phyloP scores from a whole-genome alignment of 2,888 invertebrate genomes.

The Drosophila infuscata region DNA sequence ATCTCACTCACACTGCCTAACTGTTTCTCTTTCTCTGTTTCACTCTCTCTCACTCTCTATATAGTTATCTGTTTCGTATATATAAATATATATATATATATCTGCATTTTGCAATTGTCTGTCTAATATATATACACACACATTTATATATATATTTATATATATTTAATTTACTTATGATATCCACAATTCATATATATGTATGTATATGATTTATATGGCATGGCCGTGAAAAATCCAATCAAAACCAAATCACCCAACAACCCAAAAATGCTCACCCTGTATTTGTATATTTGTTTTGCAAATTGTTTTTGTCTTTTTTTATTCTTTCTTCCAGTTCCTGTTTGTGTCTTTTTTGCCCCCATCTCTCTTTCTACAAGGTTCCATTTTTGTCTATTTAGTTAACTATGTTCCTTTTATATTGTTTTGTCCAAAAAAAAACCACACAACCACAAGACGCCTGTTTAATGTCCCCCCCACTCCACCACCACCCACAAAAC shows the following conservation, averaged over 20 bases:
- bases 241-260: slow-evolving; percentile 54
- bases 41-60: slow-evolving; percentile 39
- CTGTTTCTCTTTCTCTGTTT: slow-evolving; percentile 25
- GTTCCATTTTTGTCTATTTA: slow-evolving; percentile 45
- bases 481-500: background rate
- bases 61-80: slow-evolving; percentile 59
- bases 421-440: slow-evolving; percentile 52
- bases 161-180: slow-evolving; percentile 55
- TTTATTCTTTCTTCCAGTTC: slow-evolving; percentile 16
- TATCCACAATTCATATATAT: slow-evolving; percentile 24
- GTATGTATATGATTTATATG: slow-evolving; percentile 62
- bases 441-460: slow-evolving; percentile 35
- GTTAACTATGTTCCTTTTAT: slow-evolving; percentile 19
- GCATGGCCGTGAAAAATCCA: slow-evolving; percentile 67
- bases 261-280: slow-evolving; percentile 45
- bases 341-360: slow-evolving; percentile 20
- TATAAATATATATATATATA: slow-evolving; percentile 46
- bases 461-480: slow-evolving; percentile 32
- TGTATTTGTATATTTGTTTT: slow-evolving; percentile 57
- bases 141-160: slow-evolving; percentile 31
- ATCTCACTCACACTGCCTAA: slow-evolving; percentile 40
- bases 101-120: slow-evolving; percentile 70
- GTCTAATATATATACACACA: slow-evolving; percentile 45
- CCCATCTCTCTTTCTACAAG: slow-evolving; percentile 17
- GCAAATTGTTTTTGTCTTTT: slow-evolving; percentile 37